Base-by-base conservation (phyloP, 2,888 invertebrate genomes). In the Coleophora deauratella region DNA sequence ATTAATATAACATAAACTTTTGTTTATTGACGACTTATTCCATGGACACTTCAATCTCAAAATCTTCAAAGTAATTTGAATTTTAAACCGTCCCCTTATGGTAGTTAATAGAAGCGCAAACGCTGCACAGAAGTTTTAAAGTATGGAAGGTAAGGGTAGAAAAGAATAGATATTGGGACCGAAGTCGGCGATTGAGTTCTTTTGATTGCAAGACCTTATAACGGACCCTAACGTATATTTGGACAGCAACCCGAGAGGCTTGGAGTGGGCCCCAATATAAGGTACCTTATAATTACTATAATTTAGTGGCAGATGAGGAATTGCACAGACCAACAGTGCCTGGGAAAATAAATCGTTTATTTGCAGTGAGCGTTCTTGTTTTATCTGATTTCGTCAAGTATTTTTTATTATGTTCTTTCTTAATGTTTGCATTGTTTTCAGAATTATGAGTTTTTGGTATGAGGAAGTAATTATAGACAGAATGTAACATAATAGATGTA, bases 211-310 rank as follows among this genome's bases (percentile, higher is more conserved):
- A 72, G 71, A 62, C 61, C 10, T 64, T 71, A 70, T 80, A 85
- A 84, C 82, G 80, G 77, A 75, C 85, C 82, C 82, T 59, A 85
- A 84, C 84, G 85, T 79, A 77, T 81, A 82, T 82, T 84, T 82
- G 82, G 84, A 82, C 81, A 82, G 76, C 76, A 80, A 81, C 62
- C 77, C 64, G 80, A 81, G 82, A 81, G 80, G 67, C 71, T 61
- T 84, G 64, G 70, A 85, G 84, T 81, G 76, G 72, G 68, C 73
- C 72, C 35, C 21, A 21, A 21, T 21, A 21, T 3, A 21, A 21
- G 21, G 21, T 21, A 21, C 21, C 21, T 81, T 78, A 72, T 82
- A 85, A 85, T 84, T 84, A 81, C 84, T 71, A 79, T 85, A 81
- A 85, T 82, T 82, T 80, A 58, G 47, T 48, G 61, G 73, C 72